phyloP scores from a whole-genome alignment of 2,113 vertebrate species.

The Dissostichus mawsoni region DNA sequence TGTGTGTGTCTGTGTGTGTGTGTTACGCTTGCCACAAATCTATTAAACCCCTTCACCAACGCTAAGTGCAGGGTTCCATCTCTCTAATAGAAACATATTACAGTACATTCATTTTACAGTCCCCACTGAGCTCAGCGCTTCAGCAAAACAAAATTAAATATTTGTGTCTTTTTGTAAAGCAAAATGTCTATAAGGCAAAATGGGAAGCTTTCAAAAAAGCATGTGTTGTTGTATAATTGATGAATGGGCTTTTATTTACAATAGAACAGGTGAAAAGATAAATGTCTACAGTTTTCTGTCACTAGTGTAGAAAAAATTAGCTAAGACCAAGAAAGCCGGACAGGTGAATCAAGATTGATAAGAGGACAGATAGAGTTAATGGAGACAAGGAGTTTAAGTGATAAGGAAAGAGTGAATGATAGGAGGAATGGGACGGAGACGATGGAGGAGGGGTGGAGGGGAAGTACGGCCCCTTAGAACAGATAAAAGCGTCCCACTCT shows the following conservation, averaged over 20 bases:
- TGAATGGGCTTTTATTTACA: constrained; percentile 55
- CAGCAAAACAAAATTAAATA: constrained; percentile 46
- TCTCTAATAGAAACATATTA: constrained; percentile 73
- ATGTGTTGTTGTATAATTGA: constrained; percentile 55
- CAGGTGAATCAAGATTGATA: constrained; percentile 30
- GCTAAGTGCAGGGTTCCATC: constrained; percentile 77
- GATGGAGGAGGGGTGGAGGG: neutral
- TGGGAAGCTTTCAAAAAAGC: constrained; percentile 42
- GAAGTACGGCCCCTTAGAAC: neutral
- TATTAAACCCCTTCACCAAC: constrained; percentile 59
- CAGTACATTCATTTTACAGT: constrained; percentile 62
- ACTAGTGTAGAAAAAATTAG: neutral
- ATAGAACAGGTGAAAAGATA: constrained; percentile 55
- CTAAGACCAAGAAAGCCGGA: constrained; percentile 24
- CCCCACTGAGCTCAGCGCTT: constrained; percentile 24
- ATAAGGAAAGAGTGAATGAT: constrained; percentile 55
- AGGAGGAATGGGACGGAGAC: constrained; percentile 27
- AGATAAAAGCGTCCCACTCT: constrained; percentile 66
- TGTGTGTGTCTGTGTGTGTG: too few species aligned
- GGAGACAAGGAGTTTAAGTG: constrained; percentile 34
- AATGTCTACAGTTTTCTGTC: constrained; percentile 34
- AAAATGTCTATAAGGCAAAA: constrained; percentile 19
- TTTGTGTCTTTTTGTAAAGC: constrained; percentile 23
- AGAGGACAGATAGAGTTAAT: constrained; percentile 21
- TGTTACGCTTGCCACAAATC: constrained; percentile 39